Conservation (phyloP, 2,113 vertebrate species). For the Petaurus breviceps region DNA sequence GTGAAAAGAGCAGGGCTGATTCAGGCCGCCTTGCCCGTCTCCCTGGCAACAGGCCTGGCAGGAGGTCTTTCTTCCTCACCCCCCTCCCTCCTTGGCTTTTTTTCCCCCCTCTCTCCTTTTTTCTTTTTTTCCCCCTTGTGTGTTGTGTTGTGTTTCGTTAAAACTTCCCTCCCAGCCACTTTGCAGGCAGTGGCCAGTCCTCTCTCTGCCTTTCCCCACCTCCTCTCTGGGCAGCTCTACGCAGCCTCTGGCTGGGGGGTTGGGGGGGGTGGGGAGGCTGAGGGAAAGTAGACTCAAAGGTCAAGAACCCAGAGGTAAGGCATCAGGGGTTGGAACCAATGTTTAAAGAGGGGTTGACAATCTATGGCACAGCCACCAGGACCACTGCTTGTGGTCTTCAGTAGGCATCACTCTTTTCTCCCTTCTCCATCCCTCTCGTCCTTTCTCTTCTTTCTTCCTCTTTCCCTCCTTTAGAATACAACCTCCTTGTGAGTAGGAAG, state of each 20-base stretch:
- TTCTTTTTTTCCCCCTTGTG: slow-evolving; percentile 80
- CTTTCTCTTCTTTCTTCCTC: neutral
- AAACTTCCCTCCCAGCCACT: slow-evolving; percentile 84
- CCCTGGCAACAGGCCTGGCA: slow-evolving; percentile 96
- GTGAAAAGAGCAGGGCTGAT: slow-evolving; percentile 97
- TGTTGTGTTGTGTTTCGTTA: slow-evolving; percentile 87
- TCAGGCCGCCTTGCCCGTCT: slow-evolving; percentile 95
- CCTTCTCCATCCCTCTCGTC: neutral
- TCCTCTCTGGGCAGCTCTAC: slow-evolving; percentile 54
- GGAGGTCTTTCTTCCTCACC: slow-evolving; percentile 92
- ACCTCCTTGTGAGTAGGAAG: neutral
- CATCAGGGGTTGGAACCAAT: slow-evolving; percentile 64
- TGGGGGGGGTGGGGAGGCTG: slow-evolving; percentile 37
- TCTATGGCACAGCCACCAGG: neutral
- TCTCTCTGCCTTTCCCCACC: slow-evolving; percentile 71
- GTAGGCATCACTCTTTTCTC: neutral
- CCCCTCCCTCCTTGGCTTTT: slow-evolving; percentile 64
- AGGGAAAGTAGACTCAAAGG: slow-evolving; percentile 26
- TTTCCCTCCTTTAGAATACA: neutral
- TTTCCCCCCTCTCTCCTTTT: slow-evolving; percentile 43
- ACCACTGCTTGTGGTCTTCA: slow-evolving; percentile 12
- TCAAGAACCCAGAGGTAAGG: slow-evolving; percentile 66
- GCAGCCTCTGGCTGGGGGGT: slow-evolving; percentile 36
- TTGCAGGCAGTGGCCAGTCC: slow-evolving; percentile 75
- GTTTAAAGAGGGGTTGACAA: slow-evolving; percentile 66